Base-by-base conservation (phyloP, 2,888 invertebrate genomes). In the Drosophila maculinotata region DNA sequence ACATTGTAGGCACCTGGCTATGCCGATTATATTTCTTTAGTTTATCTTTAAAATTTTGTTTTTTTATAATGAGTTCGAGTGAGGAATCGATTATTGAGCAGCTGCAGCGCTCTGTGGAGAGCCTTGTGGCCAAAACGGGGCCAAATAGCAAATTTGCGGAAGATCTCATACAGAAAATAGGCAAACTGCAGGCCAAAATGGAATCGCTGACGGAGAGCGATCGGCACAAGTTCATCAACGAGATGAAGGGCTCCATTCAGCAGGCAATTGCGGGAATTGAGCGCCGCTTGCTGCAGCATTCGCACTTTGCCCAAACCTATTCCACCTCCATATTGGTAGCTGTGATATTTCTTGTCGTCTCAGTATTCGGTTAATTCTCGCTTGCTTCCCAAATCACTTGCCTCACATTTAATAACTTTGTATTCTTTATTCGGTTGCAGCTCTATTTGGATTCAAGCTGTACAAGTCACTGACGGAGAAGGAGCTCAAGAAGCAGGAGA, bases 391-490 rank as follows among this genome's bases (percentile, higher is more conserved):
- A n/a, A n/a, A 20, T 12, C n/a, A 14, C n/a, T 17, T 3, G n/a
- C 31, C 1, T 41, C 30, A 9, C 3, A 3, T 20, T 8, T 35
- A 42, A 7, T 69, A 64, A 70, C 23, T 8, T 28, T 35, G 17
- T 28, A 33, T 72, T 87, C 36, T 49, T 47, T 87, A 86, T 70
- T 62, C 17, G 3, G 2, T 95, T 94, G 7, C 94, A 97, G 97
- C 95, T 65, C 96, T 97, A 92, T 96, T 97, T 92, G 95, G 96
- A 67, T 97, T 96, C 92, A 97, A 96, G 91, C 92, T 97, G 51
- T 96, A 96, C 92, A 95, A 94, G 91, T 96, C 96, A 53, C 92
- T 97, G 76, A 94, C 94, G 78, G 96, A 96, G 23, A 95, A 96
- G 87, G 95, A 97, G 80, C 92, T 92, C 65, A 95, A 94, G 83